Conservation (phyloP, 2,888 invertebrate genomes). For the Eristalis intricaria region DNA sequence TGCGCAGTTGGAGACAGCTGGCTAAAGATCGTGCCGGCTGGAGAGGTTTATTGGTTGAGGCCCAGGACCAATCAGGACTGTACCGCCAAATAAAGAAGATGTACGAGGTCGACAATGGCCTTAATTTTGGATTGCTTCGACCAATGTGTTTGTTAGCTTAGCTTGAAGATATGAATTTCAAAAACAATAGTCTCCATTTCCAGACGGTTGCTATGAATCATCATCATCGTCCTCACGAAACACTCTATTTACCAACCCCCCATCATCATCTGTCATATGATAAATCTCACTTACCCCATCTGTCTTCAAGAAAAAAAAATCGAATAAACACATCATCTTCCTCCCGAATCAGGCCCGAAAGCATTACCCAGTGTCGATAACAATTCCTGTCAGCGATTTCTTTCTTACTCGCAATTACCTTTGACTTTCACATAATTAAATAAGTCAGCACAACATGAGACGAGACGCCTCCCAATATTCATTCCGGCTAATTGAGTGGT, state of each 20-base stretch:
- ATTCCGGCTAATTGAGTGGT: neutral
- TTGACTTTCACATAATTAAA: slow-evolving; percentile 3
- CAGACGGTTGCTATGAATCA: neutral
- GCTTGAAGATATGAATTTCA: no score
- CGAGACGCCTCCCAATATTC: neutral
- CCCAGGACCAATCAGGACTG: no score
- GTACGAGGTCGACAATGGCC: no score
- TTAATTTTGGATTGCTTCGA: no score
- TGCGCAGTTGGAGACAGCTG: no score
- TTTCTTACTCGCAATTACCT: neutral
- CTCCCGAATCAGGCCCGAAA: neutral
- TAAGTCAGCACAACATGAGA: neutral
- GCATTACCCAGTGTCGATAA: neutral
- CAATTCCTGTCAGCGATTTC: neutral
- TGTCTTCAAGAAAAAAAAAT: neutral
- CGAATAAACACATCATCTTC: neutral
- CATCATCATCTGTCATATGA: neutral
- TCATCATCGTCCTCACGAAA: neutral
- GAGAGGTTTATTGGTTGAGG: no score
- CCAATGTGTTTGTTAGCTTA: no score
- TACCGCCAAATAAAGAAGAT: no score
- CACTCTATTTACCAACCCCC: neutral
- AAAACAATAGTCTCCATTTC: neutral
- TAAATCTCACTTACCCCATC: neutral
- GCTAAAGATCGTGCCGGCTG: no score